Percentiles rank a stretch among this genome's conserved stretches.
Conservation (phyloP, 2,888 invertebrate species). For the Andrena hattorfiana region DNA sequence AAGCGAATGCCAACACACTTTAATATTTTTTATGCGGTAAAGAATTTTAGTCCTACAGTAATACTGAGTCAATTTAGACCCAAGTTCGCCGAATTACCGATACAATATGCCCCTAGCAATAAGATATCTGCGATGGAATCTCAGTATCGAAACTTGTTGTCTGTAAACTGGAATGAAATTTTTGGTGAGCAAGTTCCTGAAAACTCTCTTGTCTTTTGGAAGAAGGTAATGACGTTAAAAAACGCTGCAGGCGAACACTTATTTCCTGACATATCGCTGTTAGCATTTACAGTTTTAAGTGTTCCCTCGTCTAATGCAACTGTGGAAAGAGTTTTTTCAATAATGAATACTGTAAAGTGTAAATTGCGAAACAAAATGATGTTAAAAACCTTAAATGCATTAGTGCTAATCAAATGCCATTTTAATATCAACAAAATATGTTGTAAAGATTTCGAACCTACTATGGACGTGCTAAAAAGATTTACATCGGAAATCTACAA, state of each 20-base stretch:
- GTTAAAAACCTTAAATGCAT: not conserved
- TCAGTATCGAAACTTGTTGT: not conserved
- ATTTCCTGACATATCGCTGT: not conserved
- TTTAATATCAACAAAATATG: not conserved
- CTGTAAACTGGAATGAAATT: not conserved
- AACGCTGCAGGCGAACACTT: not conserved
- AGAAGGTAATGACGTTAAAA: not conserved
- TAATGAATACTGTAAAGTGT: not conserved
- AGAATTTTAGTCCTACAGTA: not conserved
- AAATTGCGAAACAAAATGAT: not conserved
- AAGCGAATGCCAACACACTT: constrained; percentile 3
- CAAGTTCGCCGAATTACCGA: not conserved
- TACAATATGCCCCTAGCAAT: not conserved
- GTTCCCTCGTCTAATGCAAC: not conserved
- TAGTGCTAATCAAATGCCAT: not conserved
- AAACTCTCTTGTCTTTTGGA: not conserved
- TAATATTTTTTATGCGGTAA: not conserved
- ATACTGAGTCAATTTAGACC: constrained; percentile 1
- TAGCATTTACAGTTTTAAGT: constrained; percentile 1
- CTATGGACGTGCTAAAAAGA: not conserved
- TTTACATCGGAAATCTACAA: not conserved
- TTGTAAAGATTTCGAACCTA: constrained; percentile 1
- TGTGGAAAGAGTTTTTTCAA: not conserved
- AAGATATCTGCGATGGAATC: not conserved
- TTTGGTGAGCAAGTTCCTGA: not conserved